Percentiles rank a stretch among this genome's conserved stretches.
Conservation (phyloP, 2,113 vertebrate species). For the Dipodomys stephensi region DNA sequence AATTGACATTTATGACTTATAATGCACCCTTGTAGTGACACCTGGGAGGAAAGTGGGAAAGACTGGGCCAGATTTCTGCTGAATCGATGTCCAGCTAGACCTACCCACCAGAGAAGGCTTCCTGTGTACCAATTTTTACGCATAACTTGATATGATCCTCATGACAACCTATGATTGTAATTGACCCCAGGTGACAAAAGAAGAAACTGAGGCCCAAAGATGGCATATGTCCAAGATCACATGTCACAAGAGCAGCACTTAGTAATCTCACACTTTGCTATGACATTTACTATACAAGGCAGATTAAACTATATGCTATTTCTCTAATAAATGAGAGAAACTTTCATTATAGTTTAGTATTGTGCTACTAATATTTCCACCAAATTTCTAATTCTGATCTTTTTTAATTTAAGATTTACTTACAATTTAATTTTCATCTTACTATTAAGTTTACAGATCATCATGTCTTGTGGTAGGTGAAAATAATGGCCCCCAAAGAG, state of each 20-base stretch:
- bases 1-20: background rate
- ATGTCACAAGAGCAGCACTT: background rate
- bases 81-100: too few relatives aligned
- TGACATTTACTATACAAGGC: background rate
- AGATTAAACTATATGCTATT: background rate
- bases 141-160: background rate
- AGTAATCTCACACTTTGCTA: background rate
- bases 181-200: background rate
- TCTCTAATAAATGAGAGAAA: background rate
- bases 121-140: background rate
- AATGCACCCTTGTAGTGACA: slow-evolving; percentile 13
- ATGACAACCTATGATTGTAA: background rate
- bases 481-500: background rate
- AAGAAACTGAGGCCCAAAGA: background rate
- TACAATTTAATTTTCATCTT: background rate
- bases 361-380: background rate
- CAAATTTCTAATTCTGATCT: background rate
- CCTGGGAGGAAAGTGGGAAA: background rate
- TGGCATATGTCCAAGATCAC: background rate
- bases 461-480: background rate
- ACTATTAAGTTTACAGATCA: background rate
- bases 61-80: background rate
- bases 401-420: background rate
- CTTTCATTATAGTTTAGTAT: background rate
- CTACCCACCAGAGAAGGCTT: background rate